Evolutionary conservation across 2,797 vertebrate species (phyloP).

Genomic region (Manis crassicaudata): DNA sequence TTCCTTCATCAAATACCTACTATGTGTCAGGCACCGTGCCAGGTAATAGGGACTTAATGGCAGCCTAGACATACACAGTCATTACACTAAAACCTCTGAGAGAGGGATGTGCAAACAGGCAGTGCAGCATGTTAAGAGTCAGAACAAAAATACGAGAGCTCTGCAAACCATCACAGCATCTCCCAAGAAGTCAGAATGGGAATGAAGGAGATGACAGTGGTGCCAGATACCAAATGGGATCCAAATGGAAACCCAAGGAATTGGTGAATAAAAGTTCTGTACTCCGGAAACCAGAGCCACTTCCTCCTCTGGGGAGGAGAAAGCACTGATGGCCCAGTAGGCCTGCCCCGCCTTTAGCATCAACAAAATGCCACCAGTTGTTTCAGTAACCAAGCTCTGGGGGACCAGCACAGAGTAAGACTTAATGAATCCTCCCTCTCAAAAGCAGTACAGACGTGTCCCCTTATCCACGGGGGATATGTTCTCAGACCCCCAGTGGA

Average conservation of each 20-base stretch:
- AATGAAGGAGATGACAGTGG: neutral
- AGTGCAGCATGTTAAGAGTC: neutral
- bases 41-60: neutral
- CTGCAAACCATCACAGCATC: neutral
- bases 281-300: neutral
- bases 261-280: neutral
- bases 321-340: neutral
- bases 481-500: neutral
- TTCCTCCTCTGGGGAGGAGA: neutral
- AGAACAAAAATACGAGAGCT: neutral
- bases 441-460: neutral
- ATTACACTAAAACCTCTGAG: neutral
- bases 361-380: fast-evolving
- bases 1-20: neutral
- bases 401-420: neutral
- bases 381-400: neutral
- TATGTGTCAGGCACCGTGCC: neutral
- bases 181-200: neutral
- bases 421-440: neutral
- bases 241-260: neutral
- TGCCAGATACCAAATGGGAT: neutral
- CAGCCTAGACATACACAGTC: neutral
- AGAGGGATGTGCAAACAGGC: neutral
- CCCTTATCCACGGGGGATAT: neutral
- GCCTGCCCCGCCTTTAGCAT: neutral